Evolutionary conservation across 2,888 invertebrate genomes (phyloP).

Genomic region (Tinea pellionella): DNA sequence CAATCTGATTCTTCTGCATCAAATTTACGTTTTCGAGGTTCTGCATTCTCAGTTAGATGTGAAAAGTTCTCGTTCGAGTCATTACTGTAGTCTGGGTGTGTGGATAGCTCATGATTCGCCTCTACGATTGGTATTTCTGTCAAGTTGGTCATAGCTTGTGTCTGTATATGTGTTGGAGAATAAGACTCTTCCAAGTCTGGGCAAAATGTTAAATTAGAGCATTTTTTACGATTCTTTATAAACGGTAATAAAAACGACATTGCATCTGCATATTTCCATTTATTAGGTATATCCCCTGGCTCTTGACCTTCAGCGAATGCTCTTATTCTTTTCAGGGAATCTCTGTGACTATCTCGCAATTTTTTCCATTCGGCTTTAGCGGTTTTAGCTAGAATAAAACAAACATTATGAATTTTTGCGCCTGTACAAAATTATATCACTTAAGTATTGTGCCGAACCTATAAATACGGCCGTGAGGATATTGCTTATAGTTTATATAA

Average conservation of each 20-base stretch:
- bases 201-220: not conserved
- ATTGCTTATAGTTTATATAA: not conserved
- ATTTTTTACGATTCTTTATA: conserved; percentile 22
- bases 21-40: conserved; percentile 19
- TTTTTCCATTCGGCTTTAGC: conserved; percentile 25
- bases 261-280: conserved; percentile 24
- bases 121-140: not conserved
- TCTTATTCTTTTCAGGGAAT: conserved; percentile 21
- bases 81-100: conserved; percentile 18
- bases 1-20: conserved; percentile 22
- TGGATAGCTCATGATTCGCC: not conserved
- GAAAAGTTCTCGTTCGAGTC: conserved; percentile 18
- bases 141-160: not conserved
- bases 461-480: not conserved
- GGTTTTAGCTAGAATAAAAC: conserved; percentile 20
- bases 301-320: conserved; percentile 12
- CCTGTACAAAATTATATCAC: not conserved
- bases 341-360: conserved; percentile 22
- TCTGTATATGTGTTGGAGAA: not conserved
- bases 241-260: conserved; percentile 24
- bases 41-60: not conserved
- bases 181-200: not conserved
- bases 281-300: conserved; percentile 19
- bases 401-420: not conserved
- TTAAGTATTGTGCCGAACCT: not conserved